These are phyloP conservation scores for Scopus umbretta DNA, from an alignment of 2,113 vertebrate species.

Conservation along the genomic window DNA sequence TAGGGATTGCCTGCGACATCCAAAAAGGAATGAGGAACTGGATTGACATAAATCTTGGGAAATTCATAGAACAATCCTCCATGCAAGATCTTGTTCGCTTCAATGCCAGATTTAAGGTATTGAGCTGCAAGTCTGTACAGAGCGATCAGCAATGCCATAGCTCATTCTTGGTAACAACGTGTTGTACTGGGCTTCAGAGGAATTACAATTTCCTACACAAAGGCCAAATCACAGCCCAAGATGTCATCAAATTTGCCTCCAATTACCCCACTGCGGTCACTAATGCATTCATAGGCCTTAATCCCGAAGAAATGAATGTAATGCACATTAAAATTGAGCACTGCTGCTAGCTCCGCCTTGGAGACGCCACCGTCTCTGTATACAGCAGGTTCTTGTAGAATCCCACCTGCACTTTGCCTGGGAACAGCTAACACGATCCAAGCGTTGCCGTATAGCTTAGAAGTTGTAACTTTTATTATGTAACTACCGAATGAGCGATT, in stretches of 20 bases:
- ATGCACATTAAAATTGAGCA: not conserved
- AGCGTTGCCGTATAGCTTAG: accelerated
- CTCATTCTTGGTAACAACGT: not conserved
- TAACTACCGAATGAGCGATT: not conserved
- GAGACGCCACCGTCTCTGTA: not conserved
- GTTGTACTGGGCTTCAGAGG: not conserved
- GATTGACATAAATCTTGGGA: not conserved
- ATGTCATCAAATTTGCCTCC: not conserved
- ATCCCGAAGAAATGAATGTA: not conserved
- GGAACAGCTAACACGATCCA: not conserved
- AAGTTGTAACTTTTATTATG: not conserved
- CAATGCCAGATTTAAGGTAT: not conserved
- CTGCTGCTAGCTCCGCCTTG: not conserved
- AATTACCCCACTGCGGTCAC: not conserved
- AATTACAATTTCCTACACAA: not conserved
- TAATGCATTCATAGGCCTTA: not conserved
- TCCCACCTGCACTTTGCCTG: not conserved
- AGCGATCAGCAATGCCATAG: not conserved
- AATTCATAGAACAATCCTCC: not conserved
- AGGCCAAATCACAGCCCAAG: not conserved
- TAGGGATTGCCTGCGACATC: not conserved
- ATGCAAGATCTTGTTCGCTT: not conserved
- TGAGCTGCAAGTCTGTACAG: not conserved
- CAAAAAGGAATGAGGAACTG: not conserved
- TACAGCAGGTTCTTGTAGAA: not conserved